A percentile compares a stretch with the other conserved stretches of the same genome.
These are phyloP conservation scores for Lepilemur ruficaudatus DNA, from an alignment of 2,797 vertebrate genomes.

Conservation along the genomic window DNA sequence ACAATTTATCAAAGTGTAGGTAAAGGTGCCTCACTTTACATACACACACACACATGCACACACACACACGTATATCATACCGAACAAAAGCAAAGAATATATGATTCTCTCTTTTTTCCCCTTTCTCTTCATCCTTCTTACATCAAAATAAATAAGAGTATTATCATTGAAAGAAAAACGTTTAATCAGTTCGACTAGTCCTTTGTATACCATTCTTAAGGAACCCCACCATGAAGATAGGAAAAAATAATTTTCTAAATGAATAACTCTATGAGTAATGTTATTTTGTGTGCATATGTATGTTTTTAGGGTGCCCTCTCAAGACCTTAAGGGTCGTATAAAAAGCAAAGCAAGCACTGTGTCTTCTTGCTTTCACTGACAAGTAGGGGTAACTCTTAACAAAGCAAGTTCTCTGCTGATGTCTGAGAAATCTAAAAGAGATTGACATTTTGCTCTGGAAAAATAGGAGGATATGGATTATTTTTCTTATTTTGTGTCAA, in stretches of 20 bases:
- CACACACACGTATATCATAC: background rate
- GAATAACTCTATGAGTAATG: background rate
- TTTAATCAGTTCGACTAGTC: background rate
- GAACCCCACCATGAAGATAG: background rate
- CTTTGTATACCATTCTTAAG: background rate
- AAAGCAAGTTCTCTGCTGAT: background rate
- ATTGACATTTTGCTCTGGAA: constrained; percentile 1
- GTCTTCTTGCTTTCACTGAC: background rate
- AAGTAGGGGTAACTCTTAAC: background rate
- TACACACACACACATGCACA: background rate
- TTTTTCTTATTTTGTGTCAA: constrained; percentile 53
- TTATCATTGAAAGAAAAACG: background rate
- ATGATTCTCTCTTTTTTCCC: background rate
- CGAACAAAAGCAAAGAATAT: background rate
- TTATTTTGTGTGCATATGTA: background rate
- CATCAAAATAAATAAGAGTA: background rate
- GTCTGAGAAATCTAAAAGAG: constrained; percentile 5
- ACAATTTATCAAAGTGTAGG: background rate
- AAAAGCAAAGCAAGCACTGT: background rate
- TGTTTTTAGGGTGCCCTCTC: background rate
- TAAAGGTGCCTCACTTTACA: background rate
- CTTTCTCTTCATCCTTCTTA: background rate
- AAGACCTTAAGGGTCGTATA: background rate
- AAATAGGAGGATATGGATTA: background rate
- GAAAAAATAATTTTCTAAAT: background rate